Conservation (phyloP, 2,113 vertebrate genomes). For the Alethe diademata region DNA sequence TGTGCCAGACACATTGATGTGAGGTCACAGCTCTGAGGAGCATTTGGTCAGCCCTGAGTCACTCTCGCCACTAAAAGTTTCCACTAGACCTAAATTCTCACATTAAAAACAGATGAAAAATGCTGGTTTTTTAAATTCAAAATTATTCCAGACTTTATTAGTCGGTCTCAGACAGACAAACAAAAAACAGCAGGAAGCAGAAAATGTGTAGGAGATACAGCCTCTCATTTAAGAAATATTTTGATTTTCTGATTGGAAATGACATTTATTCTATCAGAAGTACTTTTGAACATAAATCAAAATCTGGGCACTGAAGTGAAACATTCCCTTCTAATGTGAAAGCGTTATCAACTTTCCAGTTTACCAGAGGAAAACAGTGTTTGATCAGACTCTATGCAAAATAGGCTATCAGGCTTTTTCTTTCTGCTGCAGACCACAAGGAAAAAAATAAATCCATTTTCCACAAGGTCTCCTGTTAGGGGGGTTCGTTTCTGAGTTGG, state of each 20-base stretch:
- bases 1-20: not conserved
- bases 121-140: not conserved
- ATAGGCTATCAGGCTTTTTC: not conserved
- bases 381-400: not conserved
- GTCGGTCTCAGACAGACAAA: not conserved
- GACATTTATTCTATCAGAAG: not conserved
- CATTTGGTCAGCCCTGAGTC: not conserved
- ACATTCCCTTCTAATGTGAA: not conserved
- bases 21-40: not conserved
- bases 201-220: not conserved
- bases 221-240: not conserved
- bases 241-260: not conserved
- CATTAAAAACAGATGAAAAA: not conserved
- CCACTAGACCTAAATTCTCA: not conserved
- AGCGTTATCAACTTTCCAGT: not conserved
- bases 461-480: not conserved
- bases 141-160: not conserved
- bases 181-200: not conserved
- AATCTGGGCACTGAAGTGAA: not conserved
- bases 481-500: not conserved
- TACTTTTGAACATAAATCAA: not conserved
- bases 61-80: not conserved
- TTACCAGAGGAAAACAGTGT: not conserved
- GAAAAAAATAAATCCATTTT: not conserved
- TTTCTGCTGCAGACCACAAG: not conserved